Base-by-base conservation (phyloP, 2,113 vertebrate species). In the Hydrolagus affinis region DNA sequence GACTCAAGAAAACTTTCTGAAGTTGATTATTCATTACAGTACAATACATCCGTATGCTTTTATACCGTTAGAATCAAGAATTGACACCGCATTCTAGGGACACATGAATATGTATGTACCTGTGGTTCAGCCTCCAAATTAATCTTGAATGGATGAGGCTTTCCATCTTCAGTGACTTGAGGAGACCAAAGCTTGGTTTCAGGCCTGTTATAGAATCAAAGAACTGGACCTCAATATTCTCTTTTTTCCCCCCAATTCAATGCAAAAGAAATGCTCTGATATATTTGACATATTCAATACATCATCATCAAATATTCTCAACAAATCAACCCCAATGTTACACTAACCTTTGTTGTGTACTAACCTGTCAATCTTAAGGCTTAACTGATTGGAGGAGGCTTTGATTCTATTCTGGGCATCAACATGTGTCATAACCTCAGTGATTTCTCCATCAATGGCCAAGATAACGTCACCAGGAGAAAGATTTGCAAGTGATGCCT, bases 361-460 rank as follows among this genome's bases (percentile, higher is more conserved):
- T 62, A 66, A 98, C 97, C 97, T 97, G 89, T 98, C 95, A 87
- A 99, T 94, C 88, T 94, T 97, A 87, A 99, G 94, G 72, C 88
- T 91, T 86, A 99, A 95, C 87, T 94, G 94, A 60, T 90, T 86
- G 71, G 85, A 86, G n/a, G 95, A 94, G 85, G 97, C 95, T 88
- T 98, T 99, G 86, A 99, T 98, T 89, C 93, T 95, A 91, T 95
- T 97, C 90, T 99, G 98, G 8, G 97, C 98, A 85, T 99, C 96
- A 1, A 93, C 96, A 85, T 98, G 98, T 88, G 97, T 95, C 97
- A 99, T 96, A 86, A 93, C 92, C 56, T 94, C 89, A 23, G 97
- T 94, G 0, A 93, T 88, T 44, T 92, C 92, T 25, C 97, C 97
- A 71, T 98, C 95, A 28, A 99, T 98, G 87, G 97, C 95, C 90